Conservation (phyloP, 1,140 invertebrate species). For the Drosophila pandora region DNA sequence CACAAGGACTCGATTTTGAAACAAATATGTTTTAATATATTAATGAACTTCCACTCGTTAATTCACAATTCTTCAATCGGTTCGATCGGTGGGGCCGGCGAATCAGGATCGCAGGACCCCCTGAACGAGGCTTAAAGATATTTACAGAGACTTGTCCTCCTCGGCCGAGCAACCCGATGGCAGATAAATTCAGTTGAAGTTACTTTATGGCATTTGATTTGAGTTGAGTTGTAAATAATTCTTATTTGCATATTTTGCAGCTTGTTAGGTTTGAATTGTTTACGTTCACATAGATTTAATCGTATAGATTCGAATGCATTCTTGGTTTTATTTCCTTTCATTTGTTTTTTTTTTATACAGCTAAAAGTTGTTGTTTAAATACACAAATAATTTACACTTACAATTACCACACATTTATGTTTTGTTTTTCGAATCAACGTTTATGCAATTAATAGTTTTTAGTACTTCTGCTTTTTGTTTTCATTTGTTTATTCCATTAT, state of each 20-base stretch:
- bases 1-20: slow-evolving; percentile 56
- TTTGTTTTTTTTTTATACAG: slow-evolving; percentile 55
- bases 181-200: slow-evolving; percentile 74
- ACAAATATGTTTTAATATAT: slow-evolving; percentile 79
- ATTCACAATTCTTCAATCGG: slow-evolving; percentile 66
- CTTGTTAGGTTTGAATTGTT: slow-evolving; percentile 43
- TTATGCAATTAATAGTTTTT: slow-evolving; percentile 48
- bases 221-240: slow-evolving; percentile 46
- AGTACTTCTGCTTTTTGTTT: slow-evolving; percentile 11
- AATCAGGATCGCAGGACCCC: slow-evolving; percentile 39
- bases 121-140: slow-evolving; percentile 73
- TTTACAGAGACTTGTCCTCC: slow-evolving; percentile 65
- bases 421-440: slow-evolving; percentile 35
- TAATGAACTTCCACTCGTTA: slow-evolving; percentile 65
- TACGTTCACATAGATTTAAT: slow-evolving; percentile 53
- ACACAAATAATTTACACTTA: slow-evolving; percentile 81
- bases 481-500: slow-evolving; percentile 26
- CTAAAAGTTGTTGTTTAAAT: slow-evolving; percentile 78
- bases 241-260: slow-evolving; percentile 54
- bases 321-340: slow-evolving; percentile 35
- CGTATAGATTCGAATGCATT: slow-evolving; percentile 62
- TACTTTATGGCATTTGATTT: slow-evolving; percentile 77
- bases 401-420: slow-evolving; percentile 66
- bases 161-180: slow-evolving; percentile 24
- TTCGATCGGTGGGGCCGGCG: slow-evolving; percentile 39